Conservation (phyloP, 2,113 vertebrate species). For the Platysternon megacephalum region DNA sequence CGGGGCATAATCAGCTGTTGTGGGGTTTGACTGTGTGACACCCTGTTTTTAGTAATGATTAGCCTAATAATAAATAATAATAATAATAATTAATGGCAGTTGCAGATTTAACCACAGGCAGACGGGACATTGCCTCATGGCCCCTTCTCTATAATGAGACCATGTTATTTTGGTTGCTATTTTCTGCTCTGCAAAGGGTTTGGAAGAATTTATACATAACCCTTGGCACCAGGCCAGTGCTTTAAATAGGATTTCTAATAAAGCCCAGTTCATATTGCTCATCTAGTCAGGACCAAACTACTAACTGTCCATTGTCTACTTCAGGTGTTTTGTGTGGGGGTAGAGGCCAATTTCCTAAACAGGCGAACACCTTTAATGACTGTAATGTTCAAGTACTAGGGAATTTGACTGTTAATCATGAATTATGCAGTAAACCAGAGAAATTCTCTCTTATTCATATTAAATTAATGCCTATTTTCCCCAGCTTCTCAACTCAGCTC, state of each 20-base stretch:
- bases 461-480: slow-evolving; percentile 59
- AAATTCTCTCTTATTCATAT: not conserved
- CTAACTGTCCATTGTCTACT: not conserved
- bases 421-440: slow-evolving; percentile 4
- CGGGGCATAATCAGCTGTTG: not conserved
- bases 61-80: slow-evolving; percentile 35
- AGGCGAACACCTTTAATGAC: not conserved
- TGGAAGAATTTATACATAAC: slow-evolving; percentile 51
- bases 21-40: not conserved
- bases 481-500: slow-evolving; percentile 41
- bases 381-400: not conserved
- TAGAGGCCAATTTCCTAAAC: not conserved
- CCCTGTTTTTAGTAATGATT: slow-evolving; percentile 35
- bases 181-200: slow-evolving; percentile 36
- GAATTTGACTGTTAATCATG: not conserved
- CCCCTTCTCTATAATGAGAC: not conserved
- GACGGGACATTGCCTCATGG: not conserved
- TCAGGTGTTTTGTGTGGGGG: not conserved
- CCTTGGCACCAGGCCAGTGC: slow-evolving; percentile 38
- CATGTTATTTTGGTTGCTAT: slow-evolving; percentile 48
- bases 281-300: not conserved
- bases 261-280: slow-evolving; percentile 16
- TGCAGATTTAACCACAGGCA: slow-evolving; percentile 38
- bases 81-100: slow-evolving; percentile 34
- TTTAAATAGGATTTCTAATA: slow-evolving; percentile 11